A percentile compares a stretch with the other conserved stretches of the same genome.
phyloP scores from a whole-genome alignment of 23 tunicate species.

The Clavelina lepadiformis region DNA sequence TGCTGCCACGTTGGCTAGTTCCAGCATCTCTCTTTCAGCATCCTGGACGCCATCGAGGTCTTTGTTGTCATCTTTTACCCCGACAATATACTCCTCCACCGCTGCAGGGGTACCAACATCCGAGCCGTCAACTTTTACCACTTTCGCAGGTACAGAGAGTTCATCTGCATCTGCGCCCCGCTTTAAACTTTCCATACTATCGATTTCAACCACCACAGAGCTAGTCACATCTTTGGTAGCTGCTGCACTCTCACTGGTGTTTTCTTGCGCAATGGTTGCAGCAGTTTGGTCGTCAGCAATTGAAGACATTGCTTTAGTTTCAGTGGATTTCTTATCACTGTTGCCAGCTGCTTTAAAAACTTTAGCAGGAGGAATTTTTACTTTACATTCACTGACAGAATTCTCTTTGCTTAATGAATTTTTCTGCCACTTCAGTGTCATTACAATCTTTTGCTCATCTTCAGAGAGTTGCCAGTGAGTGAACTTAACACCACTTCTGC shows the following conservation, averaged over 20 bases:
- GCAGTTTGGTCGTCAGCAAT: too few species aligned
- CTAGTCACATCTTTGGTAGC: not conserved
- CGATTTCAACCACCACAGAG: slow-evolving; percentile 3
- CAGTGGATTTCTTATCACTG: not conserved
- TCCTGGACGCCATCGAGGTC: slow-evolving; percentile 22
- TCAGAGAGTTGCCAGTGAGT: slow-evolving; percentile 13
- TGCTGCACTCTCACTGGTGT: not conserved
- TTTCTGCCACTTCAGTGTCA: slow-evolving; percentile 15
- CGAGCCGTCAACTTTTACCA: too few species aligned
- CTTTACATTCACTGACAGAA: not conserved
- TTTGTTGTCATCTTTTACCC: slow-evolving; percentile 6
- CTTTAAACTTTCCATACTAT: too few species aligned
- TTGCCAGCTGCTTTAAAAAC: not conserved
- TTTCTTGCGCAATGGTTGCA: not conserved
- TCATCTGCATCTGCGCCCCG: too few species aligned
- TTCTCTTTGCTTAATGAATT: not conserved
- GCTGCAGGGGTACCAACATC: too few species aligned
- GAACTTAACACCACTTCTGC: slow-evolving; percentile 1
- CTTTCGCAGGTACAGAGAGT: too few species aligned
- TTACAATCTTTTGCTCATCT: slow-evolving; percentile 20
- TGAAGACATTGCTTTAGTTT: too few species aligned
- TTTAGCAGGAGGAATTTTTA: not conserved
- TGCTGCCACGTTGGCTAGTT: slow-evolving; percentile 52
- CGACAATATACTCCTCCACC: slow-evolving; percentile 5
- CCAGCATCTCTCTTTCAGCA: slow-evolving; percentile 49